Evolutionary conservation across 2,888 invertebrate species (phyloP), one percentile per base, ranked within the genome.

Genomic region (Clivina fossor): DNA sequence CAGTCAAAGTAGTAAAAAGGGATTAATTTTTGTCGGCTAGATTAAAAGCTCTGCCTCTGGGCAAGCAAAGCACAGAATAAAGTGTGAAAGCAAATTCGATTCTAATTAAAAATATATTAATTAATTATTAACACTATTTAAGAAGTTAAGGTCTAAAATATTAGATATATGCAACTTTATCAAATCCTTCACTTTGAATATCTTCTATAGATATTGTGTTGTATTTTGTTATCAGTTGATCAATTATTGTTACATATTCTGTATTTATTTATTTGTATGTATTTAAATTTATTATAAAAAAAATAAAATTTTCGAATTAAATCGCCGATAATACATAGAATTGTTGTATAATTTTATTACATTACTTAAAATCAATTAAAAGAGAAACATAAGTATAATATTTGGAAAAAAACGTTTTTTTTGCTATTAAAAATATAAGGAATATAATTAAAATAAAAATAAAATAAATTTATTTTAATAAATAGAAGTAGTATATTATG

Each of bases 51-150:
- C n/a, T n/a, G n/a, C n/a, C 30, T 11, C 30, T 9, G 11, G 41
- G 51, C 51, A 32, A n/a, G 7, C 41, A 32, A 51, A 51, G 51
- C 51, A 51, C 51, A 51, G 51, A 51, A 51, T 51, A 41, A 43
- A 51, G 51, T 51, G 51, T 51, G 51, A 51, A 51, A 43, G 43
- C 43, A 51, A 37, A 40, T 13, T 51, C 37, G 35, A 48, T 35
- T 48, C 44, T 46, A 46, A 46, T n/a, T n/a, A n/a, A n/a, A n/a
- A n/a, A n/a, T n/a, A n/a, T n/a, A n/a, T n/a, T n/a, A n/a, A n/a
- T n/a, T n/a, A n/a, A 11, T 11, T 46, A 46, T 44, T 49, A 40
- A 38, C 49, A 40, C 49, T 49, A 49, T 32, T 38, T 40, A 49
- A 38, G 33, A 19, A 40, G 30, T 40, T 49, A 49, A 49, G 49